phyloP scores from a whole-genome alignment of 2,113 vertebrate genomes.

The Calidris pugnax region DNA sequence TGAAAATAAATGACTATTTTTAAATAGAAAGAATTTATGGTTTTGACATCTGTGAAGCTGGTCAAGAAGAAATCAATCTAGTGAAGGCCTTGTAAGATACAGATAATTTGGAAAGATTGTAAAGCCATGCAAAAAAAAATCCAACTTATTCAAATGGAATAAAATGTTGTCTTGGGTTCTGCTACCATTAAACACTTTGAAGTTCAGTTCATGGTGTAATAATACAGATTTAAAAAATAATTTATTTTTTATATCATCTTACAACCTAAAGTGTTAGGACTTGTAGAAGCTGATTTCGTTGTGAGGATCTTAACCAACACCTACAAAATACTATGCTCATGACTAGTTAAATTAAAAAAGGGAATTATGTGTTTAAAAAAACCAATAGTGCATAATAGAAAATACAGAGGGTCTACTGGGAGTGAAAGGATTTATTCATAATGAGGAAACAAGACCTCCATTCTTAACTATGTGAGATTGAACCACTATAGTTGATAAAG shows the following conservation, averaged over 20 bases:
- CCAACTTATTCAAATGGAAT: neutral
- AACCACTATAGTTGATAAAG: neutral
- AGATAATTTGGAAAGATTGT: neutral
- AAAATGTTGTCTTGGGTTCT: neutral
- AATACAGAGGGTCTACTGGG: neutral
- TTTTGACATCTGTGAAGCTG: neutral
- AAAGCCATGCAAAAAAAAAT: neutral
- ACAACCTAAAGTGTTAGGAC: neutral
- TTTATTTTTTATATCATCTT: neutral
- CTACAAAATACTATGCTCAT: neutral
- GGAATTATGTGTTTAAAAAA: neutral
- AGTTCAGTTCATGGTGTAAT: neutral
- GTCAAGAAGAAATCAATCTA: neutral
- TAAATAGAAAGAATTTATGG: neutral
- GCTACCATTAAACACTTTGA: neutral
- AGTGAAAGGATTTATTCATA: neutral
- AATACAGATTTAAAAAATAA: neutral
- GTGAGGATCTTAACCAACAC: neutral
- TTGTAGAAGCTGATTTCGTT: neutral
- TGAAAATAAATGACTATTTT: neutral
- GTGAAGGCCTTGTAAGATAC: neutral
- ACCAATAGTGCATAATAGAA: neutral
- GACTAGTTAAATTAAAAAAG: neutral
- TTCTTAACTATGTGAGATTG: neutral
- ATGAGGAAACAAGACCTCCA: neutral